Evolutionary conservation across 2,797 vertebrate genomes (phyloP).

Genomic region (Eupleurogrammus muticus): DNA sequence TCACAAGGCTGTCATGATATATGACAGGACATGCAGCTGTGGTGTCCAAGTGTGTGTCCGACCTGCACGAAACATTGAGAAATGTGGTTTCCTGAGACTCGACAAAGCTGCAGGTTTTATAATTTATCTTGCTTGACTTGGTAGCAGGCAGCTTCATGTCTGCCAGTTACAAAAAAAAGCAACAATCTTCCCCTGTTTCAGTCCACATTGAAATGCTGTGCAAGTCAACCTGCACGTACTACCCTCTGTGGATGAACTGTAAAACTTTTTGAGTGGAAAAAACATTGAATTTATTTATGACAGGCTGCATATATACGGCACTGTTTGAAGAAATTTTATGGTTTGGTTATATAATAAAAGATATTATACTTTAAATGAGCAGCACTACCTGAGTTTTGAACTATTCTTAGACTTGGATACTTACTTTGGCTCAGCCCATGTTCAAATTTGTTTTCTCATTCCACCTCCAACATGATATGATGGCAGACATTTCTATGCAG

Average conservation of each 20-base stretch:
- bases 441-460: constrained; percentile 40
- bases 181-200: constrained; percentile 25
- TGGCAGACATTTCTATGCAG: constrained; percentile 50
- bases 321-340: neutral
- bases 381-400: neutral
- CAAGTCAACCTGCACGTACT: constrained; percentile 11
- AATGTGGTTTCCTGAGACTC: constrained; percentile 48
- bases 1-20: neutral
- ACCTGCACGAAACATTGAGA: constrained; percentile 22
- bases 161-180: constrained; percentile 46
- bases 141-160: constrained; percentile 18
- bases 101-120: constrained; percentile 32
- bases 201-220: constrained; percentile 19
- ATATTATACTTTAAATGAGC: constrained; percentile 35
- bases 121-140: constrained; percentile 46
- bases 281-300: constrained; percentile 22
- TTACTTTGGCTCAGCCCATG: constrained; percentile 22
- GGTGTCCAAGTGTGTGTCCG: constrained; percentile 7
- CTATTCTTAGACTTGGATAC: constrained; percentile 18
- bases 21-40: neutral
- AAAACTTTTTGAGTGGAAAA: constrained; percentile 48
- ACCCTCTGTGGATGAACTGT: constrained; percentile 32
- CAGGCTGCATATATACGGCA: neutral
- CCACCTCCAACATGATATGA: constrained; percentile 45
- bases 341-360: constrained; percentile 48